These are phyloP conservation scores for Zele albiditarsus DNA, from an alignment of 2,888 invertebrate species.

Conservation along the genomic window DNA sequence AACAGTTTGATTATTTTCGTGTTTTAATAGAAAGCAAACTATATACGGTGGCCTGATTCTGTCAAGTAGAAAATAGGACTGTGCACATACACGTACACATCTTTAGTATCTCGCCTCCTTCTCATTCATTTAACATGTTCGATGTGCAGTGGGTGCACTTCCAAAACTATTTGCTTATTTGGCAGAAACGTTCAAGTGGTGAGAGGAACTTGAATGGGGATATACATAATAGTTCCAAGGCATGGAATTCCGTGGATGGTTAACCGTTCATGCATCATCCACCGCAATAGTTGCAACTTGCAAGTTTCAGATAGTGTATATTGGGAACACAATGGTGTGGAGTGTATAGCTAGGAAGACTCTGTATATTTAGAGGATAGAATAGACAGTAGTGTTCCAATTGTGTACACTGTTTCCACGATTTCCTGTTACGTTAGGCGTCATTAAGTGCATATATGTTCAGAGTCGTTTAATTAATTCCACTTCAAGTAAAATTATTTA, in stretches of 20 bases:
- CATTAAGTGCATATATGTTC: not conserved
- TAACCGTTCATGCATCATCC: slow-evolving; percentile 64
- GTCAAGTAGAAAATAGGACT: slow-evolving; percentile 40
- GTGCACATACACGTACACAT: slow-evolving; percentile 30
- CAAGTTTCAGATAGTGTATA: slow-evolving; percentile 49
- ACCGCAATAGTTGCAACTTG: slow-evolving; percentile 62
- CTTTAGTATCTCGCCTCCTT: slow-evolving; percentile 20
- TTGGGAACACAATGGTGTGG: slow-evolving; percentile 39
- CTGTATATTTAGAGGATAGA: not conserved
- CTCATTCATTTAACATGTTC: not conserved
- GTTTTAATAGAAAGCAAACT: slow-evolving; percentile 46
- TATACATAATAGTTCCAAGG: slow-evolving; percentile 37
- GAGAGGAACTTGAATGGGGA: slow-evolving; percentile 43
- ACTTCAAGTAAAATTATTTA: slow-evolving; percentile 40
- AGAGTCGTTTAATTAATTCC: slow-evolving; percentile 47
- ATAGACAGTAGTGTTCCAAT: not conserved
- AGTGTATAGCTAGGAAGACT: slow-evolving; percentile 28
- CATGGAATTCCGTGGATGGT: slow-evolving; percentile 50
- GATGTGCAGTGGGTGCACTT: slow-evolving; percentile 29
- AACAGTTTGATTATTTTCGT: slow-evolving; percentile 38
- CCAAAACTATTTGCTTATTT: slow-evolving; percentile 55
- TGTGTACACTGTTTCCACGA: not conserved
- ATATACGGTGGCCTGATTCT: slow-evolving; percentile 50
- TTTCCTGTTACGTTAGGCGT: not conserved
- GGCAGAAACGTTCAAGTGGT: slow-evolving; percentile 56